These are phyloP conservation scores for Amphimallon solstitiale DNA, from an alignment of 2,888 invertebrate species.

Conservation along the genomic window DNA sequence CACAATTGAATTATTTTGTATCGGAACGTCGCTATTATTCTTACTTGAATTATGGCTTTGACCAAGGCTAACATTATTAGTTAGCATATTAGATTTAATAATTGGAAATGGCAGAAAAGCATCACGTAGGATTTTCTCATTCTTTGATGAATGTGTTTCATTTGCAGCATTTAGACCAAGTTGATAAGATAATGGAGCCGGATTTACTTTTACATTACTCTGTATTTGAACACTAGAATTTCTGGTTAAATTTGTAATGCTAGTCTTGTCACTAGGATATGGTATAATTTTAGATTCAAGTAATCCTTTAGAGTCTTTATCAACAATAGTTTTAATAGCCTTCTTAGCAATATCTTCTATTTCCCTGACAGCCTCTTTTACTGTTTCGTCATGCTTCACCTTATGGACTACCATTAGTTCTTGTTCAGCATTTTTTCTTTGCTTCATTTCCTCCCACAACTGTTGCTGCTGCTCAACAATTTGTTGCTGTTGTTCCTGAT, in stretches of 20 bases:
- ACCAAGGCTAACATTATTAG: slow-evolving; percentile 15
- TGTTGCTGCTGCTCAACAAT: slow-evolving; percentile 75
- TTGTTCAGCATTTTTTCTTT: slow-evolving; percentile 63
- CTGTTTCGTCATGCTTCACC: slow-evolving; percentile 38
- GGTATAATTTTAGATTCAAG: slow-evolving; percentile 13
- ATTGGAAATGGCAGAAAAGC: slow-evolving; percentile 37
- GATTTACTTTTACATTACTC: slow-evolving; percentile 24
- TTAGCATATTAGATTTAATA: slow-evolving; percentile 30
- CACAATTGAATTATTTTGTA: background rate
- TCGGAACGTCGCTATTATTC: background rate
- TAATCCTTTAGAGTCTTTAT: slow-evolving; percentile 6
- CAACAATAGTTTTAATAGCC: slow-evolving; percentile 50
- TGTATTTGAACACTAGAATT: background rate
- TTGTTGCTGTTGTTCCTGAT: slow-evolving; percentile 72
- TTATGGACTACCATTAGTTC: slow-evolving; percentile 47
- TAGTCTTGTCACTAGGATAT: background rate
- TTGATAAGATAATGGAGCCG: slow-evolving; percentile 41
- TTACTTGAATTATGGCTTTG: background rate
- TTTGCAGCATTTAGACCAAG: slow-evolving; percentile 36
- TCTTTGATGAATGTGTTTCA: background rate
- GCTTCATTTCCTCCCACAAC: slow-evolving; percentile 69
- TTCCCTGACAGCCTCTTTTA: slow-evolving; percentile 57
- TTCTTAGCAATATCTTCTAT: slow-evolving; percentile 58
- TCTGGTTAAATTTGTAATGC: background rate
- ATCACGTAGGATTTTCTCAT: background rate